phyloP scores from a whole-genome alignment of 2,113 vertebrate genomes.

The Blennius ocellaris region DNA sequence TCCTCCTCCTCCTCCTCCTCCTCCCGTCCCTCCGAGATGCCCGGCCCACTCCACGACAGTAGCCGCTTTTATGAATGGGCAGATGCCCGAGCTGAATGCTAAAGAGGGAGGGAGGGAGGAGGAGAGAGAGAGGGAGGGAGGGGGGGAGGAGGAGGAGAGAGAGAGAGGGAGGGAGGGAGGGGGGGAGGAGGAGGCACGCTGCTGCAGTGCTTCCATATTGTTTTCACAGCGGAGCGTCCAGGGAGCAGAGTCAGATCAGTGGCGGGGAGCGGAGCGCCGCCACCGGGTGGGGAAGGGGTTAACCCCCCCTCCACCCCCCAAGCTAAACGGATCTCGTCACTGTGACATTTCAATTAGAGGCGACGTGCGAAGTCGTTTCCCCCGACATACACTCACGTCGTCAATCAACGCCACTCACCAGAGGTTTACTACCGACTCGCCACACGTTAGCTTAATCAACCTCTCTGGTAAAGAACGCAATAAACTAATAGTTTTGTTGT shows the following conservation, averaged over 20 bases:
- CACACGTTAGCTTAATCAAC: too few species aligned
- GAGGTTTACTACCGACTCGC: neutral
- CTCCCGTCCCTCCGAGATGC: slow-evolving; percentile 35
- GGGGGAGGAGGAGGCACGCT: slow-evolving; percentile 20
- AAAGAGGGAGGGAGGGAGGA: slow-evolving; percentile 48
- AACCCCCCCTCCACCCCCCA: too few species aligned
- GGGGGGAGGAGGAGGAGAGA: slow-evolving; percentile 27
- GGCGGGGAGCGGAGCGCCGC: slow-evolving; percentile 6
- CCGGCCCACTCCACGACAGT: slow-evolving; percentile 51
- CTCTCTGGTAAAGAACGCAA: too few species aligned
- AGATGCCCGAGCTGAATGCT: slow-evolving; percentile 61
- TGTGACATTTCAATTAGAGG: slow-evolving; percentile 41
- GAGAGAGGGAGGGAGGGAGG: slow-evolving; percentile 29
- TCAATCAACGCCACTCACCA: slow-evolving; percentile 10
- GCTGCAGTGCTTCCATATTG: slow-evolving; percentile 66
- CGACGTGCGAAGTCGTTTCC: slow-evolving; percentile 33
- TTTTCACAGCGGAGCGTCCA: slow-evolving; percentile 7
- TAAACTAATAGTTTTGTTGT: too few species aligned
- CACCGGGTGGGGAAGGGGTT: slow-evolving; percentile 24
- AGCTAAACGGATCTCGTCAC: slow-evolving; percentile 55
- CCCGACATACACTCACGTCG: slow-evolving; percentile 21
- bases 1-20: too few species aligned
- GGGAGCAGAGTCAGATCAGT: slow-evolving; percentile 21
- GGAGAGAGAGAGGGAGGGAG: slow-evolving; percentile 31
- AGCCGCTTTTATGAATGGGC: slow-evolving; percentile 74